Base-by-base conservation (phyloP, 2,888 invertebrate genomes). In the Schizaphis graminum region DNA sequence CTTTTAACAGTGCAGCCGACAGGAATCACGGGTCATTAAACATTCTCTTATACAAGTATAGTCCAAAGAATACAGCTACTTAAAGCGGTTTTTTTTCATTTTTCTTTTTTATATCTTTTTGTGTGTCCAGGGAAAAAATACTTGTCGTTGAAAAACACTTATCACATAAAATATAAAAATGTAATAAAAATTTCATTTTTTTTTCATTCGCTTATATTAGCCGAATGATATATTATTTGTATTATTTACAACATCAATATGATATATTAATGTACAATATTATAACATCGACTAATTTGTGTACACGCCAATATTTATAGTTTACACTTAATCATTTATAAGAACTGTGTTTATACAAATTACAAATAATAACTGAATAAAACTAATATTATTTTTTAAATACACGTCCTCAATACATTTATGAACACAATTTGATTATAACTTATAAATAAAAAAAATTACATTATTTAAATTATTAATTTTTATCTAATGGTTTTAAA, bases 21-120 rank as follows among this genome's bases (percentile, higher is more conserved):
- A 89, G 93, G 93, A 93, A 89, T 93, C 89, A 93, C 93, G 93
- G 93, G 89, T 93, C 93, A 93, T 93, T 93, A 93, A 93, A 93
- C 93, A 93, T 89, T 93, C 57, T 89, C 84, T 57, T 93, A 89
- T 84, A 93, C 57, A 89, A 88, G 67, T 67, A 88, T 57, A 93
- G 89, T 89, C 47, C 86, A 57, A 56, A 56, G 84, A 89, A 57
- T 93, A 84, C 57, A 89, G 84, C 93, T 89, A 89, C 93, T 93
- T 85, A 84, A 84, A 89, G 93, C 89, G 56, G 77, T 84, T 89
- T 93, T 89, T 92, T 49, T 35, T 16, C 77, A 77, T 77, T 35
- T 93, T 89, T 87, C 56, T 84, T 61, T 47, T 87, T 41, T 92
- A 77, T 92, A 67, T 92, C 35, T 92, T 92, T 67, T 67, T 92